Conservation (phyloP, 2,888 invertebrate species). For the Tryphoninae sp. region DNA sequence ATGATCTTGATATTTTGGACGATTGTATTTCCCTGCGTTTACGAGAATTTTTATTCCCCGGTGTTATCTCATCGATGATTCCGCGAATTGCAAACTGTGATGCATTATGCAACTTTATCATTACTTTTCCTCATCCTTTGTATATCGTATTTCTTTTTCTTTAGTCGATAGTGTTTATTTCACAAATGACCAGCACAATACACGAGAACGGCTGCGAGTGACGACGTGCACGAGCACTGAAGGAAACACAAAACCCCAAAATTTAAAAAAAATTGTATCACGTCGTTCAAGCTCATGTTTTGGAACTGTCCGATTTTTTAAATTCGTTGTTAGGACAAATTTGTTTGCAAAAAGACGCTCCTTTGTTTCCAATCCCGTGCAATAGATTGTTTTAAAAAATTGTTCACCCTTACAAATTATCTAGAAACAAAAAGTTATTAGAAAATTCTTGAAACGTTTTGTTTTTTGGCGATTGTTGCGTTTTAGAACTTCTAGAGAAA, state of each 20-base stretch:
- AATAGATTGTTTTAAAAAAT: not conserved
- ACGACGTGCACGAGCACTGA: not conserved
- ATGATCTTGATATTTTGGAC: conserved; percentile 13
- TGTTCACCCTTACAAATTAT: too few species aligned
- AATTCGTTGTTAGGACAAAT: too few species aligned
- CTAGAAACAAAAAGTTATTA: not conserved
- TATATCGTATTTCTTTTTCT: conserved; percentile 53
- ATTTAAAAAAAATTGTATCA: not conserved
- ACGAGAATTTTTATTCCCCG: conserved; percentile 48
- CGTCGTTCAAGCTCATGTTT: too few species aligned
- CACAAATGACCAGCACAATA: conserved; percentile 31
- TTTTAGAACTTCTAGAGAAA: not conserved
- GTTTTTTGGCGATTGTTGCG: not conserved
- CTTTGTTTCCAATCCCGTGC: not conserved
- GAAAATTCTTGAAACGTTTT: too few species aligned
- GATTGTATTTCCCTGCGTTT: conserved; percentile 10
- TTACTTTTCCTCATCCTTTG: conserved; percentile 50
- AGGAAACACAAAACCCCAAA: not conserved
- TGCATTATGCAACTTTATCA: conserved; percentile 68
- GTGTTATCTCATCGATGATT: conserved; percentile 39
- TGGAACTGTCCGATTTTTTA: too few species aligned
- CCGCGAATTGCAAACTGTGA: conserved; percentile 72
- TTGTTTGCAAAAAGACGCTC: too few species aligned
- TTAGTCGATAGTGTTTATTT: conserved; percentile 50
- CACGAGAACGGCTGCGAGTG: conserved; percentile 37